Evolutionary conservation across 2,113 vertebrate genomes (phyloP).

Genomic region (Oceanodroma tethys): DNA sequence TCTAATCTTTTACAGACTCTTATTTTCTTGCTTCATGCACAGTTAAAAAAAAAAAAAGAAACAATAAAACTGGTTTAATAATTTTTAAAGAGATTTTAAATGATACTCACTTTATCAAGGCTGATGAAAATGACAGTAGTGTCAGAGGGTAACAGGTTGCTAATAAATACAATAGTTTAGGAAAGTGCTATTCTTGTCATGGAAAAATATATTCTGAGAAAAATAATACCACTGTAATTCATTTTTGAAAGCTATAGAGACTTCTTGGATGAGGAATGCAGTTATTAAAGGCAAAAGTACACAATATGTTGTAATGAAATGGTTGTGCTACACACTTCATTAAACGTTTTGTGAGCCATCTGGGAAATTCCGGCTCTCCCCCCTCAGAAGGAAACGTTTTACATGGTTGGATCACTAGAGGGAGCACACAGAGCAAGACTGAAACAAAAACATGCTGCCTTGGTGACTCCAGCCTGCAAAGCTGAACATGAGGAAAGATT

Average conservation of each 20-base stretch:
- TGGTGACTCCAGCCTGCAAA: neutral
- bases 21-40: neutral
- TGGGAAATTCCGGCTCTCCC: constrained; percentile 74
- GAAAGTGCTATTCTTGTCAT: constrained; percentile 68
- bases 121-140: constrained; percentile 70
- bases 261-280: constrained; percentile 75
- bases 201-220: constrained; percentile 69
- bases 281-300: constrained; percentile 81
- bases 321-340: constrained; percentile 78
- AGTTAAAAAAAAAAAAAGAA: constrained; percentile 13
- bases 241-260: constrained; percentile 79
- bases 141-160: constrained; percentile 77
- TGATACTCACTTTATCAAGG: constrained; percentile 63
- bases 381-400: constrained; percentile 28
- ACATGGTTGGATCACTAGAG: constrained; percentile 27
- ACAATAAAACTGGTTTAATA: constrained; percentile 66
- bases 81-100: constrained; percentile 73
- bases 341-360: constrained; percentile 76
- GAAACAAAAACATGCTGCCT: neutral
- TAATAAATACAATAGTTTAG: constrained; percentile 82
- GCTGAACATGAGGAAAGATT: neutral
- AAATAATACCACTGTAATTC: constrained; percentile 80
- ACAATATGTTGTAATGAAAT: constrained; percentile 84
- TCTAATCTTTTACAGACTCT: neutral
- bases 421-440: neutral